Conservation (phyloP, 2,797 vertebrate species). For the Gymnodraco acuticeps region DNA sequence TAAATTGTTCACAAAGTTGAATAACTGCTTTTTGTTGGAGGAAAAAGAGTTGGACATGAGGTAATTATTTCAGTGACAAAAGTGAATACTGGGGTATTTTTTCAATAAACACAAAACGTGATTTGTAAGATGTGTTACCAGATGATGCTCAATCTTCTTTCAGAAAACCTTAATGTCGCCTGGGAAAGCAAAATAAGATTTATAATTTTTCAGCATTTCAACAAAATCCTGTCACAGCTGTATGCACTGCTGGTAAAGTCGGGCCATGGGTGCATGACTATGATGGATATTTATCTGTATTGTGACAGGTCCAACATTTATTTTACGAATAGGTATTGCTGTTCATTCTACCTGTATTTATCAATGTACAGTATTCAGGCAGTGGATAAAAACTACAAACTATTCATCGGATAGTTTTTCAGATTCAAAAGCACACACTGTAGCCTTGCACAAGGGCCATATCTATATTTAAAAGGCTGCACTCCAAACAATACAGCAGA, state of each 20-base stretch:
- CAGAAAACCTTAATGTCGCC: constrained; percentile 19
- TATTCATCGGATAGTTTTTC: not conserved
- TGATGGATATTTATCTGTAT: constrained; percentile 26
- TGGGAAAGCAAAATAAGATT: constrained; percentile 30
- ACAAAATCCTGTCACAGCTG: constrained; percentile 32
- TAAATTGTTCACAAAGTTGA: constrained; percentile 32
- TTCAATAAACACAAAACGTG: not conserved
- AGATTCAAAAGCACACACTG: constrained; percentile 8
- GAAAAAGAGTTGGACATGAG: constrained; percentile 40
- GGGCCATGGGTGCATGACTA: constrained; percentile 10
- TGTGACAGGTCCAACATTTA: constrained; percentile 12
- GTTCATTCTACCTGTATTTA: constrained; percentile 17
- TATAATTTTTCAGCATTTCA: constrained; percentile 47
- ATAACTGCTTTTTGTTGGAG: constrained; percentile 33
- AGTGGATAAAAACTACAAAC: constrained; percentile 8
- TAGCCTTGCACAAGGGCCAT: not conserved
- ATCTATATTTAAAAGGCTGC: constrained; percentile 18
- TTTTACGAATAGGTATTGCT: not conserved
- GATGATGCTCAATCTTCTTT: constrained; percentile 49
- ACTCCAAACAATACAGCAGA: constrained; percentile 11
- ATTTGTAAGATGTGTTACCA: constrained; percentile 44
- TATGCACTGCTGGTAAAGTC: constrained; percentile 8
- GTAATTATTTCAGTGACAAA: constrained; percentile 28
- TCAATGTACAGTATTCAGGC: not conserved
- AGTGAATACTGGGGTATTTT: constrained; percentile 23